phyloP scores from a whole-genome alignment of 2,888 invertebrate genomes.

The Terebella lapidaria region DNA sequence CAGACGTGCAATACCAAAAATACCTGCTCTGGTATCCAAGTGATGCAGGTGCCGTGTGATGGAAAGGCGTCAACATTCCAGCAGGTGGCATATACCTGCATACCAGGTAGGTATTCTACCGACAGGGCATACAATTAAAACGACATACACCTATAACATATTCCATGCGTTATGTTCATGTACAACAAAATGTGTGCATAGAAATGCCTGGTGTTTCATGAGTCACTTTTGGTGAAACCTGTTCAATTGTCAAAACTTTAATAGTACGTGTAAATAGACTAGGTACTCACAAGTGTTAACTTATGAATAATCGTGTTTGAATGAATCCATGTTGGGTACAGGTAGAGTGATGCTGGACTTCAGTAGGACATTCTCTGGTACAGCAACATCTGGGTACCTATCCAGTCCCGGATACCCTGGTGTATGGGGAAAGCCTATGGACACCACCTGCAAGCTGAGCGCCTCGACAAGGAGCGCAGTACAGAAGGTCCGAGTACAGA shows the following conservation, averaged over 20 bases:
- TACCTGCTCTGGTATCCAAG: not conserved
- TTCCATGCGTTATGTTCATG: too few relatives aligned
- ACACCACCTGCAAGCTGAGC: not conserved
- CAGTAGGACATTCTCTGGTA: not conserved
- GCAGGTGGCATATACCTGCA: not conserved
- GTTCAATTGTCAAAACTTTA: too few relatives aligned
- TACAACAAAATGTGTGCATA: too few relatives aligned
- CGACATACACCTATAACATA: too few relatives aligned
- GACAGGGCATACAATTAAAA: too few relatives aligned
- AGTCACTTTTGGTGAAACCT: too few relatives aligned
- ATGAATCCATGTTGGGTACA: not conserved
- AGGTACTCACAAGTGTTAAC: too few relatives aligned
- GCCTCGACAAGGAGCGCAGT: not conserved
- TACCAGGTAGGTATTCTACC: not conserved
- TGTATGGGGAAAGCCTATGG: not conserved
- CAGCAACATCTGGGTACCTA: not conserved
- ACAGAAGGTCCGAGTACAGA: not conserved
- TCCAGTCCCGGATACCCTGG: not conserved
- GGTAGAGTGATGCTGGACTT: not conserved
- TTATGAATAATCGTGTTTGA: too few relatives aligned
- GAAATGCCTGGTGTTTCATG: too few relatives aligned
- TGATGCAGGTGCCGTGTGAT: not conserved
- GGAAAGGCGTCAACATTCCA: not conserved
- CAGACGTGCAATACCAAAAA: not conserved
- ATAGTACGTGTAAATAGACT: too few relatives aligned